Evolutionary conservation across 1,140 invertebrate genomes (phyloP), one percentile per base, ranked within the genome.

Genomic region (Diorhabda carinulata): DNA sequence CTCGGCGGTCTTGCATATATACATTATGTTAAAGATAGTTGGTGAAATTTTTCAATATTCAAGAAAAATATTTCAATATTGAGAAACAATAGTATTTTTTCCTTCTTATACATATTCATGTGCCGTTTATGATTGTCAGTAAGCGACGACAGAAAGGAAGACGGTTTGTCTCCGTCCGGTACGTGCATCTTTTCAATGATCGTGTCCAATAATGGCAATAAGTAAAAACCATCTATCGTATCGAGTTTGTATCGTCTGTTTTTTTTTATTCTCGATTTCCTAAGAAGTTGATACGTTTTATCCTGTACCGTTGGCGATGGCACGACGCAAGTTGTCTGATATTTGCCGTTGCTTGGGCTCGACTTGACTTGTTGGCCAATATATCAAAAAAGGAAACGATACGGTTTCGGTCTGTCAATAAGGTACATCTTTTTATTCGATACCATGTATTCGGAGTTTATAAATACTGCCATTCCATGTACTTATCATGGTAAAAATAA

Each of bases 161-260:
- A 61, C 59, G 59, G 25, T 61, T 61, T 43, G 59, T 61, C 59
- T 41, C 25, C 59, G 59, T 61, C 59, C 59, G 59, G 59, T 61
- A 61, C 59, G 59, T 61, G 59, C 8, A 41, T 43, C 25, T 61
- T 61, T 61, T 61, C 25, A 61, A 40, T 61, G 59, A 61, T 61
- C 25, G 59, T 41, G 47, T 52, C 47, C 47, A 52, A 52, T 52
- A 52, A 52, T 52, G 47, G 47, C 47, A 52, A 52, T 52, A 52
- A 52, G 47, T n/a, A 52, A 52, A 52, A 52, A 6, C 47, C 47
- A 52, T 52, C 47, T n/a, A 52, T 52, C 47, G 47, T 52, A n/a
- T 52, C n/a, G 6, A n/a, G n/a, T 8, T 52, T n/a, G 47, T 52
- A 6, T 52, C 47, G 47, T 52, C 47, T 52, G 47, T n/a, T 2